Percentiles rank a stretch among this genome's conserved stretches.
Conservation (phyloP, 1,140 invertebrate genomes). For the Drepana arcuata region DNA sequence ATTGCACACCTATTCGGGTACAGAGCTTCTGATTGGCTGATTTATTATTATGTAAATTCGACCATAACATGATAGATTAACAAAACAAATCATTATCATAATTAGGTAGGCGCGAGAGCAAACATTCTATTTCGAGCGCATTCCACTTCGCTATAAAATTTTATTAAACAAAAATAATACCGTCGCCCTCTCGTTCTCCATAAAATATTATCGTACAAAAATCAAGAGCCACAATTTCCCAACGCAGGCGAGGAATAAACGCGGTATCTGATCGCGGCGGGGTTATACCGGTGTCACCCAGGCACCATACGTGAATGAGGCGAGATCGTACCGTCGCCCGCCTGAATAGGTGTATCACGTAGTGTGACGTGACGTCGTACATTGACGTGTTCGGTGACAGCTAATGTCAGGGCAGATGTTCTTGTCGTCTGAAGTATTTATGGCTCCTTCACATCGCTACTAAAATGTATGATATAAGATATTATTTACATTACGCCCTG, state of each 20-base stretch:
- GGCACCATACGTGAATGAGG: constrained; percentile 18
- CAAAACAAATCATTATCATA: too few species aligned
- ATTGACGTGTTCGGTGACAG: constrained; percentile 1
- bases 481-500: too few species aligned
- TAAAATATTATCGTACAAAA: constrained; percentile 13
- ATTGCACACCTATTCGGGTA: too few species aligned
- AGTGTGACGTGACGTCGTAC: neutral
- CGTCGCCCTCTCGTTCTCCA: constrained; percentile 3
- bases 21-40: too few species aligned
- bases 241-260: constrained; percentile 13
- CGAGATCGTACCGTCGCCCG: constrained; percentile 4
- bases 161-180: too few species aligned
- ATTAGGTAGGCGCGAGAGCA: too few species aligned
- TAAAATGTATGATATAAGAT: too few species aligned
- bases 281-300: constrained; percentile 19
- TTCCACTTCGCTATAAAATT: too few species aligned
- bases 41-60: too few species aligned
- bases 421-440: neutral
- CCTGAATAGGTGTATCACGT: constrained; percentile 10
- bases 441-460: too few species aligned
- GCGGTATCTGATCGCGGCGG: constrained; percentile 13
- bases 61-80: too few species aligned
- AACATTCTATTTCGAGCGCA: too few species aligned
- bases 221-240: constrained; percentile 12
- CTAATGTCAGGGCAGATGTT: neutral